Percentiles rank a stretch among this genome's conserved stretches.
These are phyloP conservation scores for Chymomyza amoena DNA, from an alignment of 2,888 invertebrate species.

Conservation along the genomic window DNA sequence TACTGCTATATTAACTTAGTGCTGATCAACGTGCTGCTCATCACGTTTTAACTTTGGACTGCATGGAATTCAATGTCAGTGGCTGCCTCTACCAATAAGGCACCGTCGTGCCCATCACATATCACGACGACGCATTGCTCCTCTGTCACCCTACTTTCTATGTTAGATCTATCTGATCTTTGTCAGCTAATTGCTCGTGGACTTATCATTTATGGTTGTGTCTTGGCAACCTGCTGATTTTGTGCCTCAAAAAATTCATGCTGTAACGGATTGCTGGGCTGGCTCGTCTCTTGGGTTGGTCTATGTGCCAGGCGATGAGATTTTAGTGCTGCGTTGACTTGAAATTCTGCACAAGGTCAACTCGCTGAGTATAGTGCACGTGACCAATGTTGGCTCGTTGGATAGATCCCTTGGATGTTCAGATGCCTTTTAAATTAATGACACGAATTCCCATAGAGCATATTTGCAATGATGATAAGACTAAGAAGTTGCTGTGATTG, in stretches of 20 bases:
- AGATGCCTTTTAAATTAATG: constrained; percentile 33
- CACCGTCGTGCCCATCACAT: constrained; percentile 51
- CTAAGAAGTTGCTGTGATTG: neutral
- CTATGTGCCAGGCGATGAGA: constrained; percentile 19
- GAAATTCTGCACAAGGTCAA: constrained; percentile 54
- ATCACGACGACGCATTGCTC: constrained; percentile 44
- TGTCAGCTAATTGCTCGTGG: constrained; percentile 56
- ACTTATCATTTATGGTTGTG: constrained; percentile 31
- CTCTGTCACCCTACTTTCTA: neutral
- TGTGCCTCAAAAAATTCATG: constrained; percentile 24
- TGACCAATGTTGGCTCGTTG: constrained; percentile 23
- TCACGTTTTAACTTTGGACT: constrained; percentile 43
- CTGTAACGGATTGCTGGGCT: constrained; percentile 1
- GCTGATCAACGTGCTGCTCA: constrained; percentile 52
- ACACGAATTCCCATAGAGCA: constrained; percentile 58
- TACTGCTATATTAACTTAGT: constrained; percentile 1
- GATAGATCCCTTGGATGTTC: constrained; percentile 9
- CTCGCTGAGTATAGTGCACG: constrained; percentile 45
- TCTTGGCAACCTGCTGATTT: constrained; percentile 39
- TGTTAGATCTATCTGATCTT: constrained; percentile 22
- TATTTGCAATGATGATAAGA: constrained; percentile 4
- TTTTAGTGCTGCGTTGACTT: constrained; percentile 39
- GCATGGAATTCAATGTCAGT: neutral
- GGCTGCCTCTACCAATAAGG: constrained; percentile 49
- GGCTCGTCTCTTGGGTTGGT: constrained; percentile 24